Conservation (phyloP, 2,797 vertebrate species). For the Tragopan temminckii region DNA sequence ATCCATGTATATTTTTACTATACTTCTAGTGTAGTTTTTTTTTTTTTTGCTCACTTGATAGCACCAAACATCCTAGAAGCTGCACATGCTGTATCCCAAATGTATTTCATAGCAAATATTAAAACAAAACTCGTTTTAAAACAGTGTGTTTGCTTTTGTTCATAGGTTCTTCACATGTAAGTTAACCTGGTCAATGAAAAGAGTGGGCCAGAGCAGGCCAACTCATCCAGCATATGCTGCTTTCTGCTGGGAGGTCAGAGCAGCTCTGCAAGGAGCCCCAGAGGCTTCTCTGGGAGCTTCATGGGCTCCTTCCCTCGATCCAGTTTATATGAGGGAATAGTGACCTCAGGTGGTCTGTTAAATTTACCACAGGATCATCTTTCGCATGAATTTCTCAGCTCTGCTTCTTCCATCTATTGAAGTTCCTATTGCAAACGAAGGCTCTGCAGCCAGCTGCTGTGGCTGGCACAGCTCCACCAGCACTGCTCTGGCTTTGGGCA, state of each 20-base stretch:
- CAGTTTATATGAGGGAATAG: conserved; percentile 12
- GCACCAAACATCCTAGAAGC: not conserved
- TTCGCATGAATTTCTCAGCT: not conserved
- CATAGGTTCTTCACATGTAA: not conserved
- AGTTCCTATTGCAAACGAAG: not conserved
- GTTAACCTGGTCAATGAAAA: not conserved
- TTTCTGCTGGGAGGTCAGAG: not conserved
- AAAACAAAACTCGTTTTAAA: not conserved
- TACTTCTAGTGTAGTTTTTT: too few species aligned
- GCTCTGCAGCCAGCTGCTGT: not conserved
- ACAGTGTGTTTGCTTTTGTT: not conserved
- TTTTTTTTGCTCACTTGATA: not conserved
- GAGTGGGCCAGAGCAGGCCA: not conserved
- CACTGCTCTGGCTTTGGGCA: not conserved
- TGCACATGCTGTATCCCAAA: not conserved
- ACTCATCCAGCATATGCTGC: not conserved
- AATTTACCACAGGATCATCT: conserved; percentile 19
- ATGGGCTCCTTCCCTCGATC: not conserved
- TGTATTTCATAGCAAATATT: not conserved
- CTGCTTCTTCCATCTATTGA: not conserved
- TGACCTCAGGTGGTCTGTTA: conserved; percentile 64
- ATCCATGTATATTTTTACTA: not conserved
- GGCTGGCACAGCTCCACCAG: not conserved
- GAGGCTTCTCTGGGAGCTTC: not conserved
- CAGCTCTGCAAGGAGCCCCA: not conserved